Percentiles rank a stretch among this genome's conserved stretches.
phyloP scores from a whole-genome alignment of 2,888 invertebrate genomes.

The Gnatocerus cornutus region DNA sequence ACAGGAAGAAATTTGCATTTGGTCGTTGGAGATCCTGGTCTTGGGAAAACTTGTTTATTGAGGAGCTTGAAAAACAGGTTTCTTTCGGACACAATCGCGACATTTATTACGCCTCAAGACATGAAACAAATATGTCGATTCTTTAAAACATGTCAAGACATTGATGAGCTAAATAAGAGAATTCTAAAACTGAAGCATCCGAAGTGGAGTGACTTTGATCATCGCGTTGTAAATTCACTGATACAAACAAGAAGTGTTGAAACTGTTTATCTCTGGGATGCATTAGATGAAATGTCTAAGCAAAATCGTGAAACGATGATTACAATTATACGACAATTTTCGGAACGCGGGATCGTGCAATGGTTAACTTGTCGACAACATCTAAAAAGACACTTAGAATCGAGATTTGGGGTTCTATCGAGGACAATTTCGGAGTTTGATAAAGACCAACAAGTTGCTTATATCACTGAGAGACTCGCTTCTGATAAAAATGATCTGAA shows the following conservation, averaged over 20 bases:
- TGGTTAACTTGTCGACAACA: neutral
- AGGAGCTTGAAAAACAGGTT: neutral
- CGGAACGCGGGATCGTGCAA: neutral
- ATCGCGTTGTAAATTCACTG: too few species aligned
- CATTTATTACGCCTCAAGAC: too few species aligned
- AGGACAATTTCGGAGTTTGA: too few species aligned
- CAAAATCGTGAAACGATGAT: neutral
- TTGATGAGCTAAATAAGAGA: too few species aligned
- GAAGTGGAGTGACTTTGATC: too few species aligned
- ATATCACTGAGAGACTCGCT: neutral
- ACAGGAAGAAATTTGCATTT: neutral
- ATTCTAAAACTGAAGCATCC: too few species aligned
- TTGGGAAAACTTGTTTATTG: neutral
- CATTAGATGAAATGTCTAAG: too few species aligned
- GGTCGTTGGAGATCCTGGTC: neutral
- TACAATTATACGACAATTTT: neutral
- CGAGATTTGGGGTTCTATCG: neutral
- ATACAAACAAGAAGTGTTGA: neutral
- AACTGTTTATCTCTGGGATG: neutral
- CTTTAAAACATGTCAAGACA: too few species aligned
- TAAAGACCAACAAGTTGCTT: too few species aligned
- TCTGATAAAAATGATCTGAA: too few species aligned
- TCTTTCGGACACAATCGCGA: neutral
- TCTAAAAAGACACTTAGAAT: neutral
- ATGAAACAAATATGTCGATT: too few species aligned